These are phyloP conservation scores for Leptodactylus fuscus DNA, from an alignment of 2,113 vertebrate genomes.

Conservation along the genomic window DNA sequence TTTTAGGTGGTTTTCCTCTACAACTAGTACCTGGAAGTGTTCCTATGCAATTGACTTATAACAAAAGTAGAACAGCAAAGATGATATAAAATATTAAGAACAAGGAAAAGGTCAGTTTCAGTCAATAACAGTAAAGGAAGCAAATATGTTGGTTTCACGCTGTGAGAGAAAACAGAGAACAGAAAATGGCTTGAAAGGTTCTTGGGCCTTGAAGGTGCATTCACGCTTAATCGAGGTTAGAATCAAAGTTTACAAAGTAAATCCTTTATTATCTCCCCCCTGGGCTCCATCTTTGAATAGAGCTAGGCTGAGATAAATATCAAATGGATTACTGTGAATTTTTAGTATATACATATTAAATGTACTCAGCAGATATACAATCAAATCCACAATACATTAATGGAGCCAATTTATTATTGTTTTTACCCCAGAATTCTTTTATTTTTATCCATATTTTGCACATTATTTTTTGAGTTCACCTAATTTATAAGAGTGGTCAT, in stretches of 20 bases:
- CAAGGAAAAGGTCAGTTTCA: constrained; percentile 46
- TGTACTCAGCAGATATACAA: neutral
- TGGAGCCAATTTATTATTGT: too few species aligned
- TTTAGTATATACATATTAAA: constrained; percentile 6
- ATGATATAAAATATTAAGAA: constrained; percentile 53
- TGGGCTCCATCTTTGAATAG: constrained; percentile 23
- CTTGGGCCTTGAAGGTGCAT: constrained; percentile 27
- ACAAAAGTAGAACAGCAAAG: constrained; percentile 23
- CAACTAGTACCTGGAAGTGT: constrained; percentile 2
- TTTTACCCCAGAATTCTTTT: too few species aligned
- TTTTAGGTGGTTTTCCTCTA: constrained; percentile 12
- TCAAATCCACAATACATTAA: neutral
- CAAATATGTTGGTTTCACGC: constrained; percentile 45
- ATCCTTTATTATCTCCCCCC: constrained; percentile 47
- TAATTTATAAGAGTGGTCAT: too few species aligned
- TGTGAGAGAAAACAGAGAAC: constrained; percentile 47
- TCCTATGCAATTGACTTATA: constrained; percentile 22
- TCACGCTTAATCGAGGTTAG: constrained; percentile 48
- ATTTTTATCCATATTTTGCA: too few species aligned
- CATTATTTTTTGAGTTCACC: too few species aligned
- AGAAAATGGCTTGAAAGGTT: constrained; percentile 55
- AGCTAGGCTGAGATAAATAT: constrained; percentile 23
- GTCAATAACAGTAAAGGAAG: constrained; percentile 44
- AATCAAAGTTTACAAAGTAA: constrained; percentile 51
- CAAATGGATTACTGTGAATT: constrained; percentile 31